These are phyloP conservation scores for Laticauda colubrina DNA, from an alignment of 2,113 vertebrate species.

Conservation along the genomic window DNA sequence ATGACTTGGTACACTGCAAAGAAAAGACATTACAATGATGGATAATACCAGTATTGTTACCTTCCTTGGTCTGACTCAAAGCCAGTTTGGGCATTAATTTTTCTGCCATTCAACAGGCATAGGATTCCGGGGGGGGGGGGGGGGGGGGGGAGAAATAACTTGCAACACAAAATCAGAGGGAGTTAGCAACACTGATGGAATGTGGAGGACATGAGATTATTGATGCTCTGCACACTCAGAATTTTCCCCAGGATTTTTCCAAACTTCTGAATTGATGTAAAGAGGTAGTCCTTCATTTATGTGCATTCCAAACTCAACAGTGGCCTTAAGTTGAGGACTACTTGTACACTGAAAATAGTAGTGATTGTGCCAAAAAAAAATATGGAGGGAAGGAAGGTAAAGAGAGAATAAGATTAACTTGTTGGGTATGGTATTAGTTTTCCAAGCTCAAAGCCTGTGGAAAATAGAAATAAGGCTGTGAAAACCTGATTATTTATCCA, in stretches of 20 bases:
- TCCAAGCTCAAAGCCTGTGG: not conserved
- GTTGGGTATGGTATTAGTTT: not conserved
- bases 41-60: not conserved
- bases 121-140: not conserved
- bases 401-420: not conserved
- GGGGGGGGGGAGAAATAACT: fast-evolving
- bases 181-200: not conserved
- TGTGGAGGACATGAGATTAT: not conserved
- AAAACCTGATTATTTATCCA: not conserved
- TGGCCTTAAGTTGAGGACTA: not conserved
- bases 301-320: not conserved
- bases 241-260: not conserved
- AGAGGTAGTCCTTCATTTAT: not conserved
- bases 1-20: slow-evolving; percentile 86
- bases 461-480: not conserved
- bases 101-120: not conserved
- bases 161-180: not conserved
- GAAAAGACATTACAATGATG: not conserved
- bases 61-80: not conserved
- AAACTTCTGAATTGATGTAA: not conserved
- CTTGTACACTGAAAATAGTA: not conserved
- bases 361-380: not conserved
- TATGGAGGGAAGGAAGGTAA: not conserved
- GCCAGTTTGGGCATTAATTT: not conserved
- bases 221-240: not conserved